Evolutionary conservation across 2,797 vertebrate species (phyloP).

Genomic region (Oreochromis grahami): DNA sequence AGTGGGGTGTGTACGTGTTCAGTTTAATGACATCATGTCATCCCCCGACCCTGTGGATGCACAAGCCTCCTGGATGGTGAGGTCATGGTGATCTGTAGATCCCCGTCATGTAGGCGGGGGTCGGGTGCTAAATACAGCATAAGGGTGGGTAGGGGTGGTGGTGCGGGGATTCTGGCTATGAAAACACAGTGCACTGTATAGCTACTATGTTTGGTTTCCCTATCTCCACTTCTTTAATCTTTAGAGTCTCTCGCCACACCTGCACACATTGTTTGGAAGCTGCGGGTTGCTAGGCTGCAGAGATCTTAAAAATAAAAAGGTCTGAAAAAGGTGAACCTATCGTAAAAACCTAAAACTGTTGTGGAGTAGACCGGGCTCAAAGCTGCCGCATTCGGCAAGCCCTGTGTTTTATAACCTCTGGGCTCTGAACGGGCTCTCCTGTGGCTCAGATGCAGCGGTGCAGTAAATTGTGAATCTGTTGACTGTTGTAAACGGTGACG

Average conservation of each 20-base stretch:
- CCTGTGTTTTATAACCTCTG: conserved; percentile 33
- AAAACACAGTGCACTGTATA: conserved; percentile 46
- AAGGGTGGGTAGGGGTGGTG: conserved; percentile 13
- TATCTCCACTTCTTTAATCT: conserved; percentile 13
- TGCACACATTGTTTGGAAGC: neutral
- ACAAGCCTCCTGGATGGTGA: conserved; percentile 70
- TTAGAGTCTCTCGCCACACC: neutral
- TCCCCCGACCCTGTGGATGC: conserved; percentile 58
- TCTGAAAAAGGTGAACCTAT: neutral
- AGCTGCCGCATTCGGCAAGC: conserved; percentile 20
- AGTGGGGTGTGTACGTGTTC: conserved; percentile 32
- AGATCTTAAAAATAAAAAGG: neutral
- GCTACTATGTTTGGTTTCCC: conserved; percentile 38
- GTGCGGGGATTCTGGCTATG: conserved; percentile 56
- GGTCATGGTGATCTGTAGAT: conserved; percentile 70
- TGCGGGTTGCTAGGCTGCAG: neutral
- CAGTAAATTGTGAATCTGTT: conserved; percentile 48
- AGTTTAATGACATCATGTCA: conserved; percentile 73
- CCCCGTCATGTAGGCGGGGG: conserved; percentile 38
- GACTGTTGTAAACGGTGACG: conserved; percentile 41
- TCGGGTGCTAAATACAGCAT: conserved; percentile 62
- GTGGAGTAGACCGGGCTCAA: conserved; percentile 31
- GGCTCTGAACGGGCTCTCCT: conserved; percentile 5
- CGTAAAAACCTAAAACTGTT: neutral
- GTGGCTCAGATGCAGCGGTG: conserved; percentile 16